These are phyloP conservation scores for Mormyrus iriodes DNA, from an alignment of 2,113 vertebrate genomes.

Conservation along the genomic window DNA sequence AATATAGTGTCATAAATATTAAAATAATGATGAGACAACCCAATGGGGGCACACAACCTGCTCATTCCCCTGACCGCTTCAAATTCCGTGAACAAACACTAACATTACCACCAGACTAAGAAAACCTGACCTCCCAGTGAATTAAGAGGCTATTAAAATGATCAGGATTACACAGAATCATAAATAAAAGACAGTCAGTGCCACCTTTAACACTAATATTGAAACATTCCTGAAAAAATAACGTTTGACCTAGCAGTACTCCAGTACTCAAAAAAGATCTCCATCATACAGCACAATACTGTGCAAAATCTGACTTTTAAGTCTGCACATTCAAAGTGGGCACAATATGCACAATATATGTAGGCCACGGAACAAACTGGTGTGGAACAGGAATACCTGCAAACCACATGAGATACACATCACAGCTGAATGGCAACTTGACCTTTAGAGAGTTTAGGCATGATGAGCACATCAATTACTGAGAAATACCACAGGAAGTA, in stretches of 20 bases:
- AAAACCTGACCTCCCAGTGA: not conserved
- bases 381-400: not conserved
- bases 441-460: constrained; percentile 20
- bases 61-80: not conserved
- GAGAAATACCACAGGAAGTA: constrained; percentile 6
- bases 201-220: not conserved
- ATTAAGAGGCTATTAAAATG: not conserved
- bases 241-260: not conserved
- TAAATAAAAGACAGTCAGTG: not conserved
- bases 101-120: not conserved
- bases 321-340: not conserved
- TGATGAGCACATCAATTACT: constrained; percentile 34
- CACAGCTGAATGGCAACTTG: not conserved
- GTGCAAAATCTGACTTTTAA: not conserved
- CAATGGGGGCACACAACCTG: not conserved
- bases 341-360: not conserved
- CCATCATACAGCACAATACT: not conserved
- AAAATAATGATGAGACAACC: not conserved
- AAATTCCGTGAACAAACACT: not conserved
- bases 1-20: not conserved
- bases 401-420: not conserved
- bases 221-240: not conserved
- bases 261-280: not conserved
- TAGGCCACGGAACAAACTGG: not conserved
- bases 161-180: not conserved